Evolutionary conservation across 2,797 vertebrate genomes (phyloP).

Genomic region (Australoheros facetus): DNA sequence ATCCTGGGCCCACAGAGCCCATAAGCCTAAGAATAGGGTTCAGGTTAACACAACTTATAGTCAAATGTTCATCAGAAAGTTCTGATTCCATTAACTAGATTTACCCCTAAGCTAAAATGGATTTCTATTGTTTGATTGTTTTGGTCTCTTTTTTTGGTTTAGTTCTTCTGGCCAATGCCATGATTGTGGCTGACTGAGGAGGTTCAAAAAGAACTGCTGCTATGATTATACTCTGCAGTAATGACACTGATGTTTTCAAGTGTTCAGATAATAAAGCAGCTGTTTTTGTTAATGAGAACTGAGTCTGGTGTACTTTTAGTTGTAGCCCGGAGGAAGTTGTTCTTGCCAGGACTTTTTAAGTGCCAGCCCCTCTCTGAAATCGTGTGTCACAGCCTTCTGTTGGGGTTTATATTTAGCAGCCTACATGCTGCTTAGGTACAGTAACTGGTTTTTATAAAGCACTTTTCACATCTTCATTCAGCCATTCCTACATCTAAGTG

Average conservation of each 20-base stretch:
- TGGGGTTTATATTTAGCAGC: conserved; percentile 22
- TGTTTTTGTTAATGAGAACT: conserved; percentile 38
- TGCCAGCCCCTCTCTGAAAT: background rate
- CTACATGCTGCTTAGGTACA: background rate
- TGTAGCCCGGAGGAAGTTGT: conserved; percentile 27
- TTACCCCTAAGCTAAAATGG: background rate
- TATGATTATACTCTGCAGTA: conserved; percentile 6
- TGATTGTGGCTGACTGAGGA: too few relatives aligned
- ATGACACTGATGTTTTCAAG: conserved; percentile 42
- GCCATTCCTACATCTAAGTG: too few relatives aligned
- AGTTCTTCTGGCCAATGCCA: background rate
- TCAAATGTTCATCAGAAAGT: background rate
- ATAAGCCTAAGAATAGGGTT: background rate
- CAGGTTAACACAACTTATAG: background rate
- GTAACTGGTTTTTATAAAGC: too few relatives aligned
- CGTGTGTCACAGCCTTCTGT: background rate
- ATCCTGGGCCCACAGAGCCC: background rate
- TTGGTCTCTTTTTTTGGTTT: background rate
- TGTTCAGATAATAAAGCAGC: conserved; percentile 51
- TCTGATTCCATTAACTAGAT: background rate
- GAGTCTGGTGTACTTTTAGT: background rate
- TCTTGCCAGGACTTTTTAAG: conserved; percentile 4
- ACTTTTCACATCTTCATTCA: too few relatives aligned
- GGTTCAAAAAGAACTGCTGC: background rate
- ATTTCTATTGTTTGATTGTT: background rate